Percentiles rank a stretch among this genome's conserved stretches.
phyloP scores from a whole-genome alignment of 2,888 invertebrate genomes.

The Dinocampus coccinellae region DNA sequence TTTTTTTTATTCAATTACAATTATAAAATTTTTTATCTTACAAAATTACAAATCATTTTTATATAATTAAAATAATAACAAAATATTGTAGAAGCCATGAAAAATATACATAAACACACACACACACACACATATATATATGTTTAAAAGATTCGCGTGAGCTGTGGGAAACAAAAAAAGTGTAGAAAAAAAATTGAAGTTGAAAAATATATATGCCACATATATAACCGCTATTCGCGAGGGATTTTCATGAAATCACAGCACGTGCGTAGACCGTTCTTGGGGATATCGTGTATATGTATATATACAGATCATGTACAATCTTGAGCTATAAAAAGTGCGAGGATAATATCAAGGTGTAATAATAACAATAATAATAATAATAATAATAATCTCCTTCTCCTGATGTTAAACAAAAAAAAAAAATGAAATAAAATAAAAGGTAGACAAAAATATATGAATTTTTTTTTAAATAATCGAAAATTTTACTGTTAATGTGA shows the following conservation, averaged over 20 bases:
- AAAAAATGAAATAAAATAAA: no score
- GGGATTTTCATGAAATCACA: constrained; percentile 31
- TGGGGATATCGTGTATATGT: not conserved
- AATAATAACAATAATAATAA: not conserved
- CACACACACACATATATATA: not conserved
- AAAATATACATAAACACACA: no score
- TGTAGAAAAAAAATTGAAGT: not conserved
- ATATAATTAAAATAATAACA: no score
- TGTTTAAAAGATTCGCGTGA: not conserved
- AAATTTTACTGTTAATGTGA: no score
- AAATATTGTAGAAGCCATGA: no score
- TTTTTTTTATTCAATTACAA: no score
- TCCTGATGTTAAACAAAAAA: not conserved
- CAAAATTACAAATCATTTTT: no score
- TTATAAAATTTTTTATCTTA: no score
- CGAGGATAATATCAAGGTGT: not conserved
- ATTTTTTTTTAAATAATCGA: no score
- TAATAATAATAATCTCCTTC: no score
- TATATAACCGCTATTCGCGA: not conserved
- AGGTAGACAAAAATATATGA: no score
- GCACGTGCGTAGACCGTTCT: constrained; percentile 34
- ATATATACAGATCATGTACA: not conserved
- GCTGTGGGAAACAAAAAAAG: not conserved
- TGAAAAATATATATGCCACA: not conserved
- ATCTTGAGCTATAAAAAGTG: not conserved